Evolutionary conservation across 2,797 vertebrate species (phyloP), one percentile per base, ranked within the genome.

Genomic region (Kryptopterus vitreolus): DNA sequence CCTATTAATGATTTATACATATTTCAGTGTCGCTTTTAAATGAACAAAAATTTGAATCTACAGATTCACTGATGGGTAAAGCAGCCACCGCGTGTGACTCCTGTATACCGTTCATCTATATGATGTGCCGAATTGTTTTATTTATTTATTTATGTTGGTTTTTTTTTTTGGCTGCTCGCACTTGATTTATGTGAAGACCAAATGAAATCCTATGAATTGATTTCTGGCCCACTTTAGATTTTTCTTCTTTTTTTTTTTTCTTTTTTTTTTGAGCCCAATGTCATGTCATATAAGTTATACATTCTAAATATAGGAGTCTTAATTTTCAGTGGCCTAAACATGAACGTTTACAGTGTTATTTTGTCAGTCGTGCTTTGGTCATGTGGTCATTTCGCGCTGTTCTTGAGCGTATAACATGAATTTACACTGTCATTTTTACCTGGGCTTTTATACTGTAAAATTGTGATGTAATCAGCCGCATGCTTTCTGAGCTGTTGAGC

Each of bases 81-180:
- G 46, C 5, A 59, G 80, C 63, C n/a, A 31, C 65, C 55, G 57
- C 46, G 26, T 18, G 31, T 33, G 55, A 75, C 20, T 10, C 16
- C 81, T 59, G 65, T 38, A 48, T 65, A 48, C 58, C 22, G 15
- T 43, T 61, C 33, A 24, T 55, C 59, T 53, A 15, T 13, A 57
- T 22, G 31, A 74, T 68, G 43, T 77, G 76, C 20, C 59, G 79
- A n/a, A 22, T 53, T 79, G 66, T 38, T 73, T 66, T 15, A 76
- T 83, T 62, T 84, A 84, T 84, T 86, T 86, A 84, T 84, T 83
- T 82, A 80, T 84, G 65, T 82, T 43, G 26, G 65, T 82, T 43
- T n/a, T 77, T 80, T 83, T 71, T 76, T 53, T 48, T 35, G 6
- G 50, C 69, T 71, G 50, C 26, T 53, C 0, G 50, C 18, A 53